Evolutionary conservation across 2,888 invertebrate genomes (phyloP).

Genomic region (Exephanes ischioxanthus): DNA sequence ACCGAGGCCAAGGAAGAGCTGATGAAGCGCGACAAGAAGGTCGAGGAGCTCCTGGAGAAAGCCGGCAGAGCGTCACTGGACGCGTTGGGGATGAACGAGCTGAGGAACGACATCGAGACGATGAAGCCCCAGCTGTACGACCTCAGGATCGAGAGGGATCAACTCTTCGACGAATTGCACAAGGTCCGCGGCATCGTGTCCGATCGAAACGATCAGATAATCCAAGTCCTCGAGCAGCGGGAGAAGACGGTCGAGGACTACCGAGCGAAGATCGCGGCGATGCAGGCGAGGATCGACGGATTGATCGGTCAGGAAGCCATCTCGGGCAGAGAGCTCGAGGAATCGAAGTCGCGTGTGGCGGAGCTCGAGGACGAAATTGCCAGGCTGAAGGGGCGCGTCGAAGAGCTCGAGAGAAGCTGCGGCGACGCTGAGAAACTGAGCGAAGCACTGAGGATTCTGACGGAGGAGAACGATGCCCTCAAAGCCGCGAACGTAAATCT

Average conservation of each 20-base stretch:
- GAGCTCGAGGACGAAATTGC: conserved; percentile 67
- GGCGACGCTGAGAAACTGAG: conserved; percentile 57
- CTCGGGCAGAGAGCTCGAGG: conserved; percentile 66
- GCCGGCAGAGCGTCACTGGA: conserved; percentile 71
- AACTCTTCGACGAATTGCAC: conserved; percentile 73
- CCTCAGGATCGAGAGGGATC: conserved; percentile 68
- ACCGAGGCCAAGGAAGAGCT: conserved; percentile 74
- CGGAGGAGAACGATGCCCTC: conserved; percentile 61
- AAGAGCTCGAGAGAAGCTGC: conserved; percentile 50
- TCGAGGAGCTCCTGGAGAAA: conserved; percentile 70
- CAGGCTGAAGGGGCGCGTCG: conserved; percentile 59
- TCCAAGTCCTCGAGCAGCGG: conserved; percentile 71
- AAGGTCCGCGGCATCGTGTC: conserved; percentile 68
- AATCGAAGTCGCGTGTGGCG: conserved; percentile 57
- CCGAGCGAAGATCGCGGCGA: conserved; percentile 58
- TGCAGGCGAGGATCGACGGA: conserved; percentile 72
- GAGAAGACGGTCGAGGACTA: conserved; percentile 64
- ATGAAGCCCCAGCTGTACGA: conserved; percentile 72
- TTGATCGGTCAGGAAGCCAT: conserved; percentile 66
- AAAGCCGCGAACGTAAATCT: conserved; percentile 52
- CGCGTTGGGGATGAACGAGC: conserved; percentile 64
- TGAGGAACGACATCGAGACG: conserved; percentile 72
- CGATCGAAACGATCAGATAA: conserved; percentile 74
- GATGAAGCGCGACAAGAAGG: conserved; percentile 74
- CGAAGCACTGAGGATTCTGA: conserved; percentile 35